Conservation (phyloP, 2,797 vertebrate genomes). For the Characodon lateralis region DNA sequence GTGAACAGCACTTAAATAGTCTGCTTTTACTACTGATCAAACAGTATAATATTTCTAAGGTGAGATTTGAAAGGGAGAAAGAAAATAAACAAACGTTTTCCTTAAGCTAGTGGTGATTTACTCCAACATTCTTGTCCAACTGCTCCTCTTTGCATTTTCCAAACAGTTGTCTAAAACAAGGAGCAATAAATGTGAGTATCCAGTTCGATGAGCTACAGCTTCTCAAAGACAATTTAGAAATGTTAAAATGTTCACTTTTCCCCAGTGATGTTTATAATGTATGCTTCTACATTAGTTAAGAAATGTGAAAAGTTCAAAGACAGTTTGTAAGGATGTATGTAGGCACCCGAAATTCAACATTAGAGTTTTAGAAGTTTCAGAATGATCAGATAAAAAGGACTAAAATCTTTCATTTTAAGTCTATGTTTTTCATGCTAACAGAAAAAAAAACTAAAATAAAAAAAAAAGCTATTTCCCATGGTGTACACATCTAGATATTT, state of each 20-base stretch:
- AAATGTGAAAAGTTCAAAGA: no score
- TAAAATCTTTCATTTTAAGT: no score
- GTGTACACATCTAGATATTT: conserved; percentile 1
- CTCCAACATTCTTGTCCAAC: background rate
- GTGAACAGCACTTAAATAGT: background rate
- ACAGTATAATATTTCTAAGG: background rate
- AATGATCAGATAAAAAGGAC: no score
- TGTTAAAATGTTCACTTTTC: background rate
- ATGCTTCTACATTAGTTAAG: no score
- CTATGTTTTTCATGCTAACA: no score
- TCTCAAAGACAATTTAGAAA: background rate
- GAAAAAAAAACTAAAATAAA: no score
- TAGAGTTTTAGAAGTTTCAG: no score
- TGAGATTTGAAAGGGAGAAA: background rate
- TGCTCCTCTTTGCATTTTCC: background rate
- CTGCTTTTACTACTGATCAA: background rate
- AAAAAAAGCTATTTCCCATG: conserved; percentile 2
- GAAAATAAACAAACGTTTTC: no score
- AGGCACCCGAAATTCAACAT: no score
- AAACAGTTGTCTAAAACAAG: background rate
- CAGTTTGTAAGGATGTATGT: no score
- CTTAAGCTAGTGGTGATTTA: background rate
- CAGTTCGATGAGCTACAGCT: background rate
- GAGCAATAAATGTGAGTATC: background rate
- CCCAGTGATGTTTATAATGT: background rate